phyloP scores from a whole-genome alignment of 2,113 vertebrate genomes.

The Macrotus californicus region DNA sequence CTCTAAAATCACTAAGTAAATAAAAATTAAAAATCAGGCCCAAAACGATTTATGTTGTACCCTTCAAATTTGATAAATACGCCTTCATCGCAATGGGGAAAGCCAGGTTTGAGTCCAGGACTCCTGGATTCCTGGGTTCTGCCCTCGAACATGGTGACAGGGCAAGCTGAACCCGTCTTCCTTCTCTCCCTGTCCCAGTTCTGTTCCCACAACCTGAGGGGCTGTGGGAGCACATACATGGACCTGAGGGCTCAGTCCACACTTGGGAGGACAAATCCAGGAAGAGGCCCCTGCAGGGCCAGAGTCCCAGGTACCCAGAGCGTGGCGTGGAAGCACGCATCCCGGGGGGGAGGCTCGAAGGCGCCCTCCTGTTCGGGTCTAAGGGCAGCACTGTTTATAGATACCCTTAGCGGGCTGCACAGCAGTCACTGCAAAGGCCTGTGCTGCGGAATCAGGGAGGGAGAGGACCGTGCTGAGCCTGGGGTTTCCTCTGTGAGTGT shows the following conservation, averaged over 20 bases:
- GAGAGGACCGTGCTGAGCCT: background rate
- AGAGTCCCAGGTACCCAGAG: background rate
- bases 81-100: background rate
- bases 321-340: background rate
- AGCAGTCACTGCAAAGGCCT: background rate
- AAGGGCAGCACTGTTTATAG: background rate
- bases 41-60: background rate
- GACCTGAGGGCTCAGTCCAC: background rate
- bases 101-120: background rate
- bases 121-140: background rate
- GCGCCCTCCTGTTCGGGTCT: background rate
- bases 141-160: background rate
- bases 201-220: background rate
- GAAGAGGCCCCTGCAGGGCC: background rate
- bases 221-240: background rate
- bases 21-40: background rate
- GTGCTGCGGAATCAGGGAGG: background rate
- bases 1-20: too few species aligned
- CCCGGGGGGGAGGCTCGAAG: background rate
- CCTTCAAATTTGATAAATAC: background rate
- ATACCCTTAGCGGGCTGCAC: background rate
- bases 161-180: background rate
- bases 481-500: background rate
- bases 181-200: background rate
- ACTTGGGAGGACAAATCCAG: background rate